phyloP scores from a whole-genome alignment of 2,888 invertebrate genomes.

The Erpobdella octoculata region DNA sequence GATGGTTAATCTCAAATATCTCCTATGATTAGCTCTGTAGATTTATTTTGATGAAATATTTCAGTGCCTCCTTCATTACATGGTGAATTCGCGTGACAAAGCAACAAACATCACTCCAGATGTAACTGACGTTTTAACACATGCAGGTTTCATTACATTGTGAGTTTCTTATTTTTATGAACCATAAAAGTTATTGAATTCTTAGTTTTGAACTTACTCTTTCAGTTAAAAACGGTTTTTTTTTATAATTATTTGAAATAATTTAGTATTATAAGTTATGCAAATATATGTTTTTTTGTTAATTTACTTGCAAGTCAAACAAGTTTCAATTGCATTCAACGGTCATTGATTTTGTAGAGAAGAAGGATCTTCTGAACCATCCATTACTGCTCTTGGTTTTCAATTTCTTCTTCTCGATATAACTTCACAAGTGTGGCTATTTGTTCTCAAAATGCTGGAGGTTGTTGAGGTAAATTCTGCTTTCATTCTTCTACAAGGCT shows the following conservation, averaged over 20 bases:
- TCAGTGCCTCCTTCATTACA: conserved; percentile 83
- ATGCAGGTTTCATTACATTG: background rate
- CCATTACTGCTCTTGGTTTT: conserved; percentile 82
- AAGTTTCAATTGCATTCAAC: no score
- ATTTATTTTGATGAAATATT: no score
- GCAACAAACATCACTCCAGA: conserved; percentile 61
- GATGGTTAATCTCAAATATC: no score
- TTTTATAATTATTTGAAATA: background rate
- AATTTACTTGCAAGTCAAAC: conserved; percentile 50
- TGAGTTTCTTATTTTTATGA: background rate
- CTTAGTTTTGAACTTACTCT: no score
- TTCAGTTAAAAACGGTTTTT: no score
- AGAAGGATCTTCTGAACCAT: no score
- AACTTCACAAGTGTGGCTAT: conserved; percentile 90
- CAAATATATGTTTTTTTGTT: background rate
- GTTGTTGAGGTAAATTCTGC: conserved; percentile 64
- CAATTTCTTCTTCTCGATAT: conserved; percentile 90
- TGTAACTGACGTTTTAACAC: conserved; percentile 74
- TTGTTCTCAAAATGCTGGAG: conserved; percentile 87
- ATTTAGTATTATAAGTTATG: background rate
- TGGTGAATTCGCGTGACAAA: conserved; percentile 76
- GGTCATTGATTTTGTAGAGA: no score
- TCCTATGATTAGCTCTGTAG: no score
- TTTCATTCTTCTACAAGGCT: no score
- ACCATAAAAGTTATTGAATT: no score